Base-by-base conservation (phyloP, 2,113 vertebrate species). In the Oncorhynchus gorbuscha region DNA sequence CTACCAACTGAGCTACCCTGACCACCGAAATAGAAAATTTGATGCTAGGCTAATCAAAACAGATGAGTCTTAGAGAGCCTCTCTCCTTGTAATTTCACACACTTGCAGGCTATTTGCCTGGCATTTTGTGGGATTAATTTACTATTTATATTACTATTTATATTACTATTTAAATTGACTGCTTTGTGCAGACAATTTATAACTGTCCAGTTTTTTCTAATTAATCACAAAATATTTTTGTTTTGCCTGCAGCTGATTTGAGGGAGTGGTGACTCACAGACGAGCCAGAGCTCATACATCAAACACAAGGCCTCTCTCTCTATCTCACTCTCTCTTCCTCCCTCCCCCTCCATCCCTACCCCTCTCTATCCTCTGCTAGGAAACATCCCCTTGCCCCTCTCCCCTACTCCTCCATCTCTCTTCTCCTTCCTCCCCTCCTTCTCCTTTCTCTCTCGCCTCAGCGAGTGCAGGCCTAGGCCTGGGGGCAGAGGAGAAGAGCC, bases 221-320 rank as follows among this genome's bases (percentile, higher is more conserved):
- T 96, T 96, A 96, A 96, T 96, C 95, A 95, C 94, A 95, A 95
- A 96, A 95, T 92, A 95, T 94, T 95, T 86, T 95, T 95, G 93
- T 95, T 95, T 95, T 87, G 95, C 94, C 95, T 92, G 89, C 91
- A 95, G 95, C 94, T 91, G 89, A 68, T 93, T 95, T 90, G 16
- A 55, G 14, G 16, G 75, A 92, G 91, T 92, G 92, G 93, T 94
- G 94, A 94, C 93, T 95, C 92, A 94, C 92, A 92, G 16, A 14
- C 51, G 16, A 18, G 93, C 93, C 92, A 92, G 87, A 93, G 91
- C 91, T 92, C 93, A 94, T 94, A 94, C 92, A 95, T 55, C 51
- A 96, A 95, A 94, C 93, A 74, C 89, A 91, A 90, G 85, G 92
- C 88, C 81, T 39, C 49, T 39, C 67, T 76, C 72, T 68, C 24